Base-by-base conservation (phyloP, 2,888 invertebrate genomes). In the Melangyna quadrimaculata region DNA sequence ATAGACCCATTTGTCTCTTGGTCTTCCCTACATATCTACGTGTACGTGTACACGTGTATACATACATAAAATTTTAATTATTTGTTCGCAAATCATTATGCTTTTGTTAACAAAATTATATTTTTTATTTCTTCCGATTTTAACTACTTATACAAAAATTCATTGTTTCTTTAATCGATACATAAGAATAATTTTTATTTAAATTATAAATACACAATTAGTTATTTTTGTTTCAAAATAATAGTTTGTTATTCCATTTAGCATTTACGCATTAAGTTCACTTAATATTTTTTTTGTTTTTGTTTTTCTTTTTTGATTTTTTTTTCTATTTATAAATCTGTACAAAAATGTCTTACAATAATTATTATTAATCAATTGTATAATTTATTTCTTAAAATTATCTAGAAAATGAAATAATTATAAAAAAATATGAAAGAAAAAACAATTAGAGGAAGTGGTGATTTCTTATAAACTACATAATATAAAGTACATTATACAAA, bases 281-380 rank as follows among this genome's bases (percentile, higher is more conserved):
- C 67, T 22, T 67, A 81, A 78, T 84, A 57, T 63, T 59, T 48
- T 87, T 14, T 24, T 55, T 48, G 37, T 27, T 79, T 17, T 35
- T 57, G 19, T 78, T 53, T 8, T 45, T 48, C 37, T 24, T 78
- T 53, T 8, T 45, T 48, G 45, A 67, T 35, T 71, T 69, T 10
- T 37, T 45, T 53, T 22, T 22, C 65, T 77, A 55, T 72, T 70
- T 87, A 63, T 79, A 67, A 71, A 80, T 78, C 87, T 88, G 88
- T 88, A 88, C 88, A 88, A 88, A 88, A 80, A 87, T 74, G 74
- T 53, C 53, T 75, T 69, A 78, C n/a, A 75, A 59, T 77, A 32
- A 73, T 65, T 45, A 53, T 73, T 65, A 45, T 32, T n/a, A n/a
- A n/a, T 45, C 73, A 67, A 78, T 80, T 78, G 59, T 87, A 78